Evolutionary conservation across 2,888 invertebrate genomes (phyloP), one percentile per base, ranked within the genome.

Genomic region (Agrochola circellaris): DNA sequence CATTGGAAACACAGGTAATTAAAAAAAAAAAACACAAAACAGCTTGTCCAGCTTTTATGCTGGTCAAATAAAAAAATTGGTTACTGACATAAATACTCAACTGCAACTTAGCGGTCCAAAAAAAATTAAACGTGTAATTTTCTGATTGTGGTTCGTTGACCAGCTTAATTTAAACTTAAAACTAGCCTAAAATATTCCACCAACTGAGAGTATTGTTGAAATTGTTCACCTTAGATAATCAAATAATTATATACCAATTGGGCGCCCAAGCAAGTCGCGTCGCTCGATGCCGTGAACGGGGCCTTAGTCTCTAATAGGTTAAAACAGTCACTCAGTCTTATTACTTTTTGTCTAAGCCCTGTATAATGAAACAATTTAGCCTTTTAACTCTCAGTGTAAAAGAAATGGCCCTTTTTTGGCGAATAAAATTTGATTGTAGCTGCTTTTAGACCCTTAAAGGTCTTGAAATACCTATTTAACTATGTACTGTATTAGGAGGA

Each of bases 351-450:
- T 26, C 48, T 69, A 66, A 74, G 64, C 13, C 34, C 54, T 73
- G 65, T 51, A 62, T 76, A 86, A 86, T 82, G 62, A 75, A 67
- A 77, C 75, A 83, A 75, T 86, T 83, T 75, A 66, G 65, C 66
- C 54, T 69, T 30, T 66, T 61, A 74, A 82, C 69, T 66, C 65
- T 51, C 30, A 58, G 30, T 56, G 15, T 38, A 61, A 73, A 48
- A 75, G 62, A 54, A 70, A 82, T 82, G 23, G 60, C 56, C 58
- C 71, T 56, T 51, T 51, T 76, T 68, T 48, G 61, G 38, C 38
- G 45, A 65, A 61, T 62, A 65, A 58, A 77, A 84, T 83, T 72
- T 48, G 71, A 69, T 81, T 83, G 60, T 26, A 64, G 67, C 68
- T 45, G 58, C 58, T 74, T 69, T 69, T 69, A 62, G 67, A 38